A percentile compares a stretch with the other conserved stretches of the same genome.
Conservation (phyloP, 2,888 invertebrate species). For the Andrena hattorfiana region DNA sequence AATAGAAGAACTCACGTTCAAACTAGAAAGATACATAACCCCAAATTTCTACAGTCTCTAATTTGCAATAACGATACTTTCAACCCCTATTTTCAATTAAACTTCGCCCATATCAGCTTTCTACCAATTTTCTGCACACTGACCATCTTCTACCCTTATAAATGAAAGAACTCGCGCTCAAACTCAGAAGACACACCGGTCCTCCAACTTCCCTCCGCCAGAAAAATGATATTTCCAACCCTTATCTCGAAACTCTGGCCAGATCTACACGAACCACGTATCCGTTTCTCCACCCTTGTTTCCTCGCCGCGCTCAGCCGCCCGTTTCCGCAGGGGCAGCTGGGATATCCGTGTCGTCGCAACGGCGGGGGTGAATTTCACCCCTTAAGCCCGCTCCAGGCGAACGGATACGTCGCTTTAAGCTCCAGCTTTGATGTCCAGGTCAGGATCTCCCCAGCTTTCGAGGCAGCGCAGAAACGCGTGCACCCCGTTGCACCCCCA, state of each 20-base stretch:
- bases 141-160: no score
- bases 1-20: no score
- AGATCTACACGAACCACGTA: slow-evolving; percentile 21
- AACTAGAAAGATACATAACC: no score
- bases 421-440: slow-evolving; percentile 77
- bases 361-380: slow-evolving; percentile 61
- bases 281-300: slow-evolving; percentile 39
- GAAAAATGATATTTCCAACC: background rate
- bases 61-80: no score
- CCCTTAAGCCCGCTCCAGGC: slow-evolving; percentile 69
- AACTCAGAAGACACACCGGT: no score
- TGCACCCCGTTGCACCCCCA: slow-evolving; percentile 59
- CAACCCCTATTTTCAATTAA: no score
- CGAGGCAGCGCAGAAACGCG: slow-evolving; percentile 55
- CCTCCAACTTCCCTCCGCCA: no score
- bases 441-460: slow-evolving; percentile 70
- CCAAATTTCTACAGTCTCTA: no score
- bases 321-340: slow-evolving; percentile 55
- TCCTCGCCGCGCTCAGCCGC: slow-evolving; percentile 22
- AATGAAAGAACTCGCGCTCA: no score
- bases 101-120: no score
- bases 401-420: slow-evolving; percentile 71
- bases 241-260: slow-evolving; percentile 1
- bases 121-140: no score
- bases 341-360: slow-evolving; percentile 62